Evolutionary conservation across 2,888 invertebrate genomes (phyloP).

Genomic region (Beris chalybata): DNA sequence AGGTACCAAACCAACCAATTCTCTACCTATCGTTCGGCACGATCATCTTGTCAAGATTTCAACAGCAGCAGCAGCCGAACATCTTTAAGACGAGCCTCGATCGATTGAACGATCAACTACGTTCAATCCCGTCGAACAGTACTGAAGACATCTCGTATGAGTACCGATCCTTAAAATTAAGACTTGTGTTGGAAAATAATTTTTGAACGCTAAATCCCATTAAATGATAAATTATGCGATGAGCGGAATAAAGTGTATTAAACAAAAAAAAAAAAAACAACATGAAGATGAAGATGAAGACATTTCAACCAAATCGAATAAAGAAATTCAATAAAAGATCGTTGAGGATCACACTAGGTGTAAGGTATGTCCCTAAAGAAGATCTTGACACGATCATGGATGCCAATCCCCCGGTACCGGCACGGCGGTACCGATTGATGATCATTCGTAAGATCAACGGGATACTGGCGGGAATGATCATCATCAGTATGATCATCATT

Average conservation of each 20-base stretch:
- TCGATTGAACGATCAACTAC: neutral
- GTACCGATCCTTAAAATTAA: too few relatives aligned
- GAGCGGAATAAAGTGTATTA: conserved; percentile 7
- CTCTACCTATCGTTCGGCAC: conserved; percentile 18
- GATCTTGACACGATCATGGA: conserved; percentile 28
- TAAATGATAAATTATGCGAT: conserved; percentile 32
- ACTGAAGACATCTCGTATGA: neutral
- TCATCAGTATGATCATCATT: conserved; percentile 32
- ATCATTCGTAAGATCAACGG: conserved; percentile 29
- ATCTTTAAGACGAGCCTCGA: conserved; percentile 5
- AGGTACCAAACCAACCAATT: neutral
- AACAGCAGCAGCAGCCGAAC: conserved; percentile 8
- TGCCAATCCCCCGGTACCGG: conserved; percentile 8
- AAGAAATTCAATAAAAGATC: conserved; percentile 28
- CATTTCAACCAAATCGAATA: conserved; percentile 21
- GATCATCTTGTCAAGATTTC: conserved; percentile 24
- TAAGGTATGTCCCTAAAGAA: conserved; percentile 15
- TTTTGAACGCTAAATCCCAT: conserved; percentile 24
- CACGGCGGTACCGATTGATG: conserved; percentile 29
- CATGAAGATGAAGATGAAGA: conserved; percentile 14
- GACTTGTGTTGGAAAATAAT: neutral
- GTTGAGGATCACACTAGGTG: conserved; percentile 16
- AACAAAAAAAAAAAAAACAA: neutral
- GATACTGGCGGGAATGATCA: conserved; percentile 24
- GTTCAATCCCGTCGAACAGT: conserved; percentile 23